Percentiles rank a stretch among this genome's conserved stretches.
Evolutionary conservation across 2,888 invertebrate species (phyloP).

Genomic region (Anorthoa munda): DNA sequence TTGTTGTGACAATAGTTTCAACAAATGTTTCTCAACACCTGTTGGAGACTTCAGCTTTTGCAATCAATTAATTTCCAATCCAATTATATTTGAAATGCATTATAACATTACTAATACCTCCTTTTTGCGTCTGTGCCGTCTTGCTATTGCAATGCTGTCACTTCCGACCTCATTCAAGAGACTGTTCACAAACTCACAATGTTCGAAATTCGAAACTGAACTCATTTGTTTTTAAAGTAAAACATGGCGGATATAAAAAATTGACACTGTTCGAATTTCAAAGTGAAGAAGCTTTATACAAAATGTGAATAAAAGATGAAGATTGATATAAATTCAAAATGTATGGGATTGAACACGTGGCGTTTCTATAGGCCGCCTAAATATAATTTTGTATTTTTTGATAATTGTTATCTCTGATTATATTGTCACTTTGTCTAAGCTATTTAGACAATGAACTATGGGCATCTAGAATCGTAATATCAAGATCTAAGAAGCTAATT

Average conservation of each 20-base stretch:
- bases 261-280: neutral
- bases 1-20: slow-evolving; percentile 36
- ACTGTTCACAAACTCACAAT: neutral
- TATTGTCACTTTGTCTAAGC: neutral
- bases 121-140: slow-evolving; percentile 12
- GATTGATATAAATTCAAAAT: too few species aligned
- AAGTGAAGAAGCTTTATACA: neutral
- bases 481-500: neutral
- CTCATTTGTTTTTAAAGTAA: neutral
- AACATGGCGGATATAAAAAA: neutral
- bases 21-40: slow-evolving; percentile 27
- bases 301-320: too few species aligned
- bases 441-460: neutral
- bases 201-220: neutral
- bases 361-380: too few species aligned
- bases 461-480: neutral
- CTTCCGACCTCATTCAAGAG: slow-evolving; percentile 18
- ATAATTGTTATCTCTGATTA: neutral
- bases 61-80: slow-evolving; percentile 27
- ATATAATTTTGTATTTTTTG: too few species aligned
- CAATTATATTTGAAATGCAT: slow-evolving; percentile 16
- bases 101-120: neutral
- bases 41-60: slow-evolving; percentile 15
- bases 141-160: slow-evolving; percentile 3
- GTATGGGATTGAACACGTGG: too few species aligned